Evolutionary conservation across 2,797 vertebrate species (phyloP).

Genomic region (Saxicola maurus): DNA sequence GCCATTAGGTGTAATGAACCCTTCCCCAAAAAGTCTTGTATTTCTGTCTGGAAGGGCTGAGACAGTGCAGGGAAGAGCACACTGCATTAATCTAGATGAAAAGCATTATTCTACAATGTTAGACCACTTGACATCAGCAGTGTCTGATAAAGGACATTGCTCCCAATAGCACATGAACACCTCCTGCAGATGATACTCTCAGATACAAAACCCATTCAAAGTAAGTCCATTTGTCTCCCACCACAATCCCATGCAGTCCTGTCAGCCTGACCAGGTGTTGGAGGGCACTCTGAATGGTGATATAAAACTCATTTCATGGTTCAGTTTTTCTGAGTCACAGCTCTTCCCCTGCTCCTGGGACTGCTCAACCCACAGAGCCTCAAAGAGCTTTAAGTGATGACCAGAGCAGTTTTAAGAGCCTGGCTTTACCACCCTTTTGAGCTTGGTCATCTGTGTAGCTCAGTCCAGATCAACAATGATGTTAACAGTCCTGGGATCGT

Average conservation of each 20-base stretch:
- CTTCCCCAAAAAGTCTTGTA: conserved; percentile 13
- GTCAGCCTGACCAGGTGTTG: not conserved
- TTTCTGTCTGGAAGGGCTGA: conserved; percentile 39
- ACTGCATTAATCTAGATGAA: not conserved
- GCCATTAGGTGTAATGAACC: conserved; percentile 37
- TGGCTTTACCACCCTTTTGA: conserved; percentile 50
- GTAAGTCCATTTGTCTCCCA: not conserved
- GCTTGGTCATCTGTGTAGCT: conserved; percentile 11
- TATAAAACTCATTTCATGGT: not conserved
- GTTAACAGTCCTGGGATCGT: conserved; percentile 25
- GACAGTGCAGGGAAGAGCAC: conserved; percentile 12
- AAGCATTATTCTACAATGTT: not conserved
- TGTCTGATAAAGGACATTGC: not conserved
- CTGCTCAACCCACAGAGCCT: conserved; percentile 1
- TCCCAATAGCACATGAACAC: not conserved
- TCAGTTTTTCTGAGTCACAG: conserved; percentile 23
- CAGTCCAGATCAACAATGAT: not conserved
- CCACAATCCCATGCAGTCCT: not conserved
- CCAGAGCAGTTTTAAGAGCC: not conserved
- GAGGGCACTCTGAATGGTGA: not conserved
- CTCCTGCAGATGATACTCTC: not conserved
- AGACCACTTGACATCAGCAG: not conserved
- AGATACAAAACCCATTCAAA: not conserved
- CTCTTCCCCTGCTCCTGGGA: conserved; percentile 14
- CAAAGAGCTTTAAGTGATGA: conserved; percentile 42